Conservation (phyloP, 2,888 invertebrate species). For the Rutpela maculata region DNA sequence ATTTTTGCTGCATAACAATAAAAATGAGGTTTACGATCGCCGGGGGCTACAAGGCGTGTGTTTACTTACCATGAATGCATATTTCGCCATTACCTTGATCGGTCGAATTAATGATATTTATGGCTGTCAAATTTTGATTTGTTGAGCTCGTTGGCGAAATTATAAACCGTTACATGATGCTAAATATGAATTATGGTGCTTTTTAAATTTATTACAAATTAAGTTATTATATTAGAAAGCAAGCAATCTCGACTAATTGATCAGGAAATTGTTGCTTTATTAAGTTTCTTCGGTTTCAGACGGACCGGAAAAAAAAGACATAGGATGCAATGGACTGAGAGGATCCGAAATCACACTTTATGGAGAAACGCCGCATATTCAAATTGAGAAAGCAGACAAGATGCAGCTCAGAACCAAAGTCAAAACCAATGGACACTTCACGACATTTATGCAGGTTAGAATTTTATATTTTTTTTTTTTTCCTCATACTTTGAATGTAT, state of each 20-base stretch:
- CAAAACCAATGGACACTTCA: slow-evolving; percentile 82
- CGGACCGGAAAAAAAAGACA: slow-evolving; percentile 56
- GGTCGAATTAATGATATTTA: slow-evolving; percentile 55
- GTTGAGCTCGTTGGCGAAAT: slow-evolving; percentile 48
- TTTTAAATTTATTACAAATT: slow-evolving; percentile 42
- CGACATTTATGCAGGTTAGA: slow-evolving; percentile 79
- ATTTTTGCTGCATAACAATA: background rate
- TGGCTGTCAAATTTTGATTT: slow-evolving; percentile 53
- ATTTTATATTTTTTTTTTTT: background rate
- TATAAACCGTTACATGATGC: slow-evolving; percentile 44
- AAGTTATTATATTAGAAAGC: slow-evolving; percentile 47
- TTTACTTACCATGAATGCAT: slow-evolving; percentile 42
- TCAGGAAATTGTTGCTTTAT: slow-evolving; percentile 9
- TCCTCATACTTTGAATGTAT: too few species aligned
- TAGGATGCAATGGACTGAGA: slow-evolving; percentile 75
- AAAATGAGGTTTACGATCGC: slow-evolving; percentile 29
- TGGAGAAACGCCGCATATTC: slow-evolving; percentile 66
- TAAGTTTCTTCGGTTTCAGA: slow-evolving; percentile 48
- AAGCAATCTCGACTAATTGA: slow-evolving; percentile 7
- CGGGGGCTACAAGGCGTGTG: slow-evolving; percentile 42
- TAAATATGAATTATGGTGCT: slow-evolving; percentile 41
- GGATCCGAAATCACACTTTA: slow-evolving; percentile 74
- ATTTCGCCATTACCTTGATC: slow-evolving; percentile 42
- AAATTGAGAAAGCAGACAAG: slow-evolving; percentile 63
- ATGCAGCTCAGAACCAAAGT: slow-evolving; percentile 76